phyloP scores from a whole-genome alignment of 2,797 vertebrate genomes.

The Pyrocephalus nanus region DNA sequence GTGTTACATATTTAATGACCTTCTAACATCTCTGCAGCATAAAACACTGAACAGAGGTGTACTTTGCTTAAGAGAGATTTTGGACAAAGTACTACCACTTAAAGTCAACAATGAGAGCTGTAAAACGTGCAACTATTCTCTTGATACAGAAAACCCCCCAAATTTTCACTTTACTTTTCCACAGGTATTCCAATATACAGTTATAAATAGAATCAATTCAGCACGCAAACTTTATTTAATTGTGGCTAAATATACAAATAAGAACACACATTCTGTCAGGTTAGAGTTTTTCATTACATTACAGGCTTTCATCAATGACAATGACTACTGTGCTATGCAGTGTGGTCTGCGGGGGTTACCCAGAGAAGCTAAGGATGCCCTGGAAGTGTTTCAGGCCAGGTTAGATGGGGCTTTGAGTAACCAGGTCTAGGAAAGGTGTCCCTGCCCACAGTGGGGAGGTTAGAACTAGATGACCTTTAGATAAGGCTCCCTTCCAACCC shows the following conservation, averaged over 20 bases:
- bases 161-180: background rate
- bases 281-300: background rate
- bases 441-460: rapidly evolving
- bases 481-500: background rate
- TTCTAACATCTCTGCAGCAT: background rate
- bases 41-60: background rate
- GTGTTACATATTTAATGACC: background rate
- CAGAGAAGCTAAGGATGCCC: background rate
- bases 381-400: background rate
- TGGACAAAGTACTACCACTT: background rate
- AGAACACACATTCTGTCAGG: background rate
- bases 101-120: background rate
- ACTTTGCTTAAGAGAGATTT: background rate
- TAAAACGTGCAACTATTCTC: background rate
- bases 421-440: background rate
- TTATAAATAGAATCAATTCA: background rate
- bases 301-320: background rate
- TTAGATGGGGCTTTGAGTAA: background rate
- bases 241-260: background rate
- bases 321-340: too few species aligned
- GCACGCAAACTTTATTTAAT: background rate
- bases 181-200: background rate
- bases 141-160: background rate
- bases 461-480: background rate
- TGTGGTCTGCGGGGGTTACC: too few species aligned